These are phyloP conservation scores for Xanthostigma xanthostigma DNA, from an alignment of 2,888 invertebrate genomes.

Conservation along the genomic window DNA sequence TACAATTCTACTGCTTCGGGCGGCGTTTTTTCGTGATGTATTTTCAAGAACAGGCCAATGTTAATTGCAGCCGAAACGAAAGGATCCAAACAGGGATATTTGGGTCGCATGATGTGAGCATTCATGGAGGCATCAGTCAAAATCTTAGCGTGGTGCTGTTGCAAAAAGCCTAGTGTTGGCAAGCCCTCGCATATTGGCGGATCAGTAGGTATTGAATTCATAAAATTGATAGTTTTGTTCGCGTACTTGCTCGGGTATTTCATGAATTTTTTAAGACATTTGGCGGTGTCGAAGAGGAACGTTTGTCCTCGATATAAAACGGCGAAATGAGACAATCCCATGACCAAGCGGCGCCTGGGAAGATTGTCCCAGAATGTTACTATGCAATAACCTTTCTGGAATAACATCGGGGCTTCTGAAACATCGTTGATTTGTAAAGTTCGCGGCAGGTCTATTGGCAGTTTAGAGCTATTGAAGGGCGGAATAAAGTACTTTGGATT, in stretches of 20 bases:
- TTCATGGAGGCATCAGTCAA: constrained; percentile 38
- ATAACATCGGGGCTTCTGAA: constrained; percentile 17
- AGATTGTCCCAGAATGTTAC: constrained; percentile 42
- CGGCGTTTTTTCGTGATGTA: constrained; percentile 28
- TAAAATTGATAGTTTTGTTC: constrained; percentile 28
- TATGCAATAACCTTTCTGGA: constrained; percentile 41
- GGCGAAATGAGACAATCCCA: constrained; percentile 32
- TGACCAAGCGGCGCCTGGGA: constrained; percentile 30
- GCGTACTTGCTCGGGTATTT: constrained; percentile 33
- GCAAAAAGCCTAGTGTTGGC: constrained; percentile 42
- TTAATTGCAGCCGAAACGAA: constrained; percentile 36
- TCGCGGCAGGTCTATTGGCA: constrained; percentile 36
- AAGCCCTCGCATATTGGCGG: constrained; percentile 32
- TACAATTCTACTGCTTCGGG: constrained; percentile 24
- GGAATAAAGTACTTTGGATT: constrained; percentile 30
- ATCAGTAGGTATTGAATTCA: constrained; percentile 22
- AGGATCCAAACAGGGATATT: constrained; percentile 40
- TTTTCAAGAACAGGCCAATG: constrained; percentile 41
- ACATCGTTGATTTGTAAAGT: constrained; percentile 12
- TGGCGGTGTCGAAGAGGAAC: constrained; percentile 38
- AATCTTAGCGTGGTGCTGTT: constrained; percentile 39
- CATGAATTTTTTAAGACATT: constrained; percentile 38
- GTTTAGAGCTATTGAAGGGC: constrained; percentile 19
- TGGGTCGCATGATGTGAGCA: constrained; percentile 37
- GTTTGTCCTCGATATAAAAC: constrained; percentile 32